Evolutionary conservation across 1,140 invertebrate genomes (phyloP), one percentile per base, ranked within the genome.

Genomic region (Ephestia elutella): DNA sequence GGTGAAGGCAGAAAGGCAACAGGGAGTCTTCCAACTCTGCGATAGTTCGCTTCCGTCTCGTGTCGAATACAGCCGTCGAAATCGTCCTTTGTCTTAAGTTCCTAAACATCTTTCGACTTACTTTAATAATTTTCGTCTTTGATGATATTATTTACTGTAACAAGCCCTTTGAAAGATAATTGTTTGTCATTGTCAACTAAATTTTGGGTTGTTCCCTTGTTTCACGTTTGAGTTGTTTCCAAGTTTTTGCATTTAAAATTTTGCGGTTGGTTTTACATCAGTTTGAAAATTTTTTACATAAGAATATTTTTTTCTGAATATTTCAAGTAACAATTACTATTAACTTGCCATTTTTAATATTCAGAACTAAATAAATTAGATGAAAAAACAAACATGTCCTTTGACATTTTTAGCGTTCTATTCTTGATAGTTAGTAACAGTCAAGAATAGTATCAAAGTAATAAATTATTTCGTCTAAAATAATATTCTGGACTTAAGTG

Each of bases 31-130:
- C 57, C 63, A 70, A 67, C 60, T 75, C 59, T 56, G 71, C 67
- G 63, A 73, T 78, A 74, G 66, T 70, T 75, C 62, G 66, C 66
- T 57, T 65, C 63, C 59, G 59, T 62, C 67, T 53, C 54, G 59
- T 68, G 70, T 70, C 67, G 62, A 55, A 56, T 56, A 59, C 66
- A 70, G 49, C 53, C 66, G 62, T 68, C 66, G 61, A 51, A 65
- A 61, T 57, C 32, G 50, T 54, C 54, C 51, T 65, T 68, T 63
- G 51, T 66, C 49, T 62, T 59, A 53, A 53, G 21, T 53, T 53
- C 50, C 50, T 25, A 20, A 53, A 17, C 19, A 53, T 53, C n/a
- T 53, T 53, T 53, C 13, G 50, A 13, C 21, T 7, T 50, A 19
- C 49, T 53, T 25, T 53, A n/a, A 44, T 44, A 53, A 53, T 28